These are phyloP conservation scores for Pristionchus arcanus DNA, from an alignment of 2,888 invertebrate species.

Conservation along the genomic window DNA sequence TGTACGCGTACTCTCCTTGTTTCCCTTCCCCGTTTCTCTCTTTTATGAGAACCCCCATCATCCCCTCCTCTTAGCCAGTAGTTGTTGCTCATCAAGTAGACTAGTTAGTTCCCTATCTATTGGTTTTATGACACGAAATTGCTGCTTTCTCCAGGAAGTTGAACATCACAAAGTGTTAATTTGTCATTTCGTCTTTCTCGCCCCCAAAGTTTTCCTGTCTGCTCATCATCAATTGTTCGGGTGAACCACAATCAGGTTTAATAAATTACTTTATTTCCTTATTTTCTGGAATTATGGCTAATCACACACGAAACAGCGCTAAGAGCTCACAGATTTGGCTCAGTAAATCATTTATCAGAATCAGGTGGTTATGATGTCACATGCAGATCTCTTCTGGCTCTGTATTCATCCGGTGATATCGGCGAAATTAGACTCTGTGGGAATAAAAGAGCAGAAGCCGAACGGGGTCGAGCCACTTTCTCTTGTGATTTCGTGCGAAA, in stretches of 20 bases:
- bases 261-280: conserved; percentile 45
- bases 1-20: conserved; percentile 32
- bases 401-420: background rate
- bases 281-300: background rate
- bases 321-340: background rate
- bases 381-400: no score
- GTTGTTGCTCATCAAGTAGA: background rate
- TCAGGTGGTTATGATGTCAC: no score
- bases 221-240: background rate
- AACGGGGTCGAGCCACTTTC: conserved; percentile 37
- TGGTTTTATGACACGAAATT: background rate
- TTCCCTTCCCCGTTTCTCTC: background rate
- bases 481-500: conserved; percentile 27
- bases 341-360: no score
- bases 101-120: conserved; percentile 33
- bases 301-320: background rate
- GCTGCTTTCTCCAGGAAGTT: conserved; percentile 5
- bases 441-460: background rate
- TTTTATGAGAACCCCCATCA: conserved; percentile 30
- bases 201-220: background rate
- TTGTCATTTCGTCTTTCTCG: background rate
- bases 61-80: background rate
- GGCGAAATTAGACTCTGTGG: background rate
- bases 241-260: conserved; percentile 9
- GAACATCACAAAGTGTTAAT: background rate